These are phyloP conservation scores for Bombus sibiricus DNA, from an alignment of 1,140 invertebrate genomes.

Conservation along the genomic window DNA sequence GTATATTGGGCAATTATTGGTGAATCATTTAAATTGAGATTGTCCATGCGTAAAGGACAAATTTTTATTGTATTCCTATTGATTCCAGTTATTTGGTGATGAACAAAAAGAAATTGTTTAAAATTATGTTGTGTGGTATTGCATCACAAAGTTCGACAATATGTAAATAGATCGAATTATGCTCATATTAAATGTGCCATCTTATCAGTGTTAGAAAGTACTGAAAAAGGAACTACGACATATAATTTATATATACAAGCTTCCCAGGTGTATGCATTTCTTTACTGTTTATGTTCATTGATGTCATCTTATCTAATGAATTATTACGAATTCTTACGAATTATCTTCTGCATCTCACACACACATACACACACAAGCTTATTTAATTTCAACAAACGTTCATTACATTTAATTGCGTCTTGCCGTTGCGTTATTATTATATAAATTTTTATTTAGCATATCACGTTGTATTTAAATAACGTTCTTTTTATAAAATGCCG, in stretches of 20 bases:
- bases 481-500: slow-evolving; percentile 33
- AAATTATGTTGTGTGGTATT: slow-evolving; percentile 57
- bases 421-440: slow-evolving; percentile 55
- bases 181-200: slow-evolving; percentile 70
- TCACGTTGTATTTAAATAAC: slow-evolving; percentile 36
- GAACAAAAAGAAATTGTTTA: slow-evolving; percentile 43
- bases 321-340: slow-evolving; percentile 32
- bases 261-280: slow-evolving; percentile 58
- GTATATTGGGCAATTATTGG: slow-evolving; percentile 51
- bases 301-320: slow-evolving; percentile 40
- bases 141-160: slow-evolving; percentile 55
- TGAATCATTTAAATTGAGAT: slow-evolving; percentile 53
- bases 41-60: slow-evolving; percentile 44
- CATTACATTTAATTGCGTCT: slow-evolving; percentile 55
- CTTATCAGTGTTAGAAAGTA: slow-evolving; percentile 60
- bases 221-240: slow-evolving; percentile 43
- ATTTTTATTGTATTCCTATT: slow-evolving; percentile 42
- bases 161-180: slow-evolving; percentile 65
- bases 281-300: slow-evolving; percentile 56
- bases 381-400: slow-evolving; percentile 46
- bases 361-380: slow-evolving; percentile 51
- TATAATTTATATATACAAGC: slow-evolving; percentile 61
- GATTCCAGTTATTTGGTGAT: slow-evolving; percentile 44
- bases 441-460: slow-evolving; percentile 57
- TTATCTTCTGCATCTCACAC: slow-evolving; percentile 48